phyloP scores from a whole-genome alignment of 2,797 vertebrate species.

The Alcedo atthis region DNA sequence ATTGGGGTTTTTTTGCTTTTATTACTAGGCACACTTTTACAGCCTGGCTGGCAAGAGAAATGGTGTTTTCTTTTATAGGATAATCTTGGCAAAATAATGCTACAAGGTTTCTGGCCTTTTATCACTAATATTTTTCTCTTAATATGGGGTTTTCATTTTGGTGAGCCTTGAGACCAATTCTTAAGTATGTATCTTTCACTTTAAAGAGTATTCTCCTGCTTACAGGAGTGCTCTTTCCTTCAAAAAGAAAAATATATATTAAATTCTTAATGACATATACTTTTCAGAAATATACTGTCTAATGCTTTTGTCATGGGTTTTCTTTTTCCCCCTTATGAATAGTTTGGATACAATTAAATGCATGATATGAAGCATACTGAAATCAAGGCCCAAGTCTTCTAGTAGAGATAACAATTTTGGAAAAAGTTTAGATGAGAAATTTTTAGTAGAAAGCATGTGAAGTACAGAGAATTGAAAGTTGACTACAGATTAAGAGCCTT shows the following conservation, averaged over 20 bases:
- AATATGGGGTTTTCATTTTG: not conserved
- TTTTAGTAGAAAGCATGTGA: not conserved
- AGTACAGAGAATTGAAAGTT: not conserved
- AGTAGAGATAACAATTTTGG: not conserved
- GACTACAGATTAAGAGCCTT: not conserved
- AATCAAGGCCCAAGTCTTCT: not conserved
- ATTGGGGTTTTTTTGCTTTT: not conserved
- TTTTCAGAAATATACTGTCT: not conserved
- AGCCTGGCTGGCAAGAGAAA: not conserved
- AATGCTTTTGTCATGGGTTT: not conserved
- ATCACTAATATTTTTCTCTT: constrained; percentile 22
- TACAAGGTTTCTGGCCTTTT: not conserved
- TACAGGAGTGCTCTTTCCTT: not conserved
- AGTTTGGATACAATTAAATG: not conserved
- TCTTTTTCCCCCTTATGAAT: not conserved
- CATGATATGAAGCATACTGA: not conserved
- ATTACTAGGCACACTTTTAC: constrained; percentile 3
- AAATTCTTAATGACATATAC: not conserved
- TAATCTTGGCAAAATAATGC: constrained; percentile 14
- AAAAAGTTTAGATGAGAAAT: not conserved
- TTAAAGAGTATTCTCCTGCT: not conserved
- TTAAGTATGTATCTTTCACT: not conserved
- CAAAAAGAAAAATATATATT: not conserved
- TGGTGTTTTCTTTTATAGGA: not conserved
- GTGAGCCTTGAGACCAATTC: not conserved